These are phyloP conservation scores for Embiotoca jacksoni DNA, from an alignment of 2,113 vertebrate species.

Conservation along the genomic window DNA sequence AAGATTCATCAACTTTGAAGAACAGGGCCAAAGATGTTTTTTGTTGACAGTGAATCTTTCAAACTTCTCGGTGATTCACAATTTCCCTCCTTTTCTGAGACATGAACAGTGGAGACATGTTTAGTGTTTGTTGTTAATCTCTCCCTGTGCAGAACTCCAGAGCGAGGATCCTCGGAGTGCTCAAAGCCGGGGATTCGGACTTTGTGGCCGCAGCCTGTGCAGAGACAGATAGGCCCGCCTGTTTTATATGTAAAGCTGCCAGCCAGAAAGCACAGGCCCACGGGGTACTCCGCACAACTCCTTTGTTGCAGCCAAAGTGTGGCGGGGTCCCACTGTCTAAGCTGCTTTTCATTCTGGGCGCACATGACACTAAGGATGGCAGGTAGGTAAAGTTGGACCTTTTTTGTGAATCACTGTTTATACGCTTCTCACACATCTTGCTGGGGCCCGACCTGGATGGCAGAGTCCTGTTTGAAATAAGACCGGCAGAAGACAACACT, in stretches of 20 bases:
- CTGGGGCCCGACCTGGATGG: background rate
- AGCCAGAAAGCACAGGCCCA: slow-evolving; percentile 73
- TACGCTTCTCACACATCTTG: slow-evolving; percentile 26
- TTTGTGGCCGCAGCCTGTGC: slow-evolving; percentile 77
- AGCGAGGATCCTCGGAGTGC: slow-evolving; percentile 66
- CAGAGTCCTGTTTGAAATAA: slow-evolving; percentile 37
- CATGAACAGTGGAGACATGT: slow-evolving; percentile 54
- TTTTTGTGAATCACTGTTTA: slow-evolving; percentile 41
- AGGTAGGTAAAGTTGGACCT: slow-evolving; percentile 62
- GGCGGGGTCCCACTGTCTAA: slow-evolving; percentile 70
- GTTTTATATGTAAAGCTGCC: slow-evolving; percentile 84
- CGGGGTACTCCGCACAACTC: slow-evolving; percentile 68
- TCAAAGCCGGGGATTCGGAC: slow-evolving; percentile 74
- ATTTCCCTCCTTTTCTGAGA: slow-evolving; percentile 41
- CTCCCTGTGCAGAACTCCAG: slow-evolving; percentile 70
- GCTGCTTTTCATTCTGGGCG: slow-evolving; percentile 75
- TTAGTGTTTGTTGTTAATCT: slow-evolving; percentile 80
- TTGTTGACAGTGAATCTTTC: slow-evolving; percentile 15
- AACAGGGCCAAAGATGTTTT: background rate
- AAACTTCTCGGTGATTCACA: slow-evolving; percentile 35
- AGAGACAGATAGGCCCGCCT: slow-evolving; percentile 79
- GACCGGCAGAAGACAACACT: slow-evolving; percentile 4
- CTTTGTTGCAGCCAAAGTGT: slow-evolving; percentile 76
- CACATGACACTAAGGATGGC: slow-evolving; percentile 56
- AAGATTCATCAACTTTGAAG: slow-evolving; percentile 11